Evolutionary conservation across 2,888 invertebrate genomes (phyloP).

Genomic region (Candidula unifasciata): DNA sequence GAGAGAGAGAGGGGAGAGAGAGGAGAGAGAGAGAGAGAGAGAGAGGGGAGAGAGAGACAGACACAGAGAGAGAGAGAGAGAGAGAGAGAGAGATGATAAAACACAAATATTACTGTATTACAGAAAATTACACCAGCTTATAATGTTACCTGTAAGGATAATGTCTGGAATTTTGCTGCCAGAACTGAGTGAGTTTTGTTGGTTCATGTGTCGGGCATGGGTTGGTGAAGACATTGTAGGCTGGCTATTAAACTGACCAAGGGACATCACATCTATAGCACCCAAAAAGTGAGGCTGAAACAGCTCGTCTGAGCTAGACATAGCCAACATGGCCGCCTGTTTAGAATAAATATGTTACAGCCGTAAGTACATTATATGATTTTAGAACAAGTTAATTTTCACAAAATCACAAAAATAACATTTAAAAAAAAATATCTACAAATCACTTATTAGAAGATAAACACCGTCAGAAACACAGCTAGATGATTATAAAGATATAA

Average conservation of each 20-base stretch:
- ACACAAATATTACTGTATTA: too few species aligned
- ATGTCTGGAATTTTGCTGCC: conserved; percentile 73
- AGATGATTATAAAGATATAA: too few species aligned
- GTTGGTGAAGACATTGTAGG: conserved; percentile 40
- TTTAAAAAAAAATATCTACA: too few species aligned
- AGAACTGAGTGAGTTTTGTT: conserved; percentile 49
- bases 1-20: too few species aligned
- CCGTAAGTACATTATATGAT: neutral
- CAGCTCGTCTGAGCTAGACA: conserved; percentile 45
- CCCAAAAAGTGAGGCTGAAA: conserved; percentile 51
- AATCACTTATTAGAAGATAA: too few species aligned
- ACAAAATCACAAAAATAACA: neutral
- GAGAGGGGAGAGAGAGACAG: too few species aligned
- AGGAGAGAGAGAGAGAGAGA: too few species aligned
- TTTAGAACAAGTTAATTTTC: neutral
- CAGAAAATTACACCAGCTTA: neutral
- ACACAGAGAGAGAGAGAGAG: too few species aligned
- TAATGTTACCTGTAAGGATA: conserved; percentile 67
- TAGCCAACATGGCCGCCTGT: conserved; percentile 52
- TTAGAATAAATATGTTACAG: neutral
- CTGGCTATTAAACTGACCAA: conserved; percentile 43
- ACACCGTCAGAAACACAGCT: too few species aligned
- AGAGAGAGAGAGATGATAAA: too few species aligned
- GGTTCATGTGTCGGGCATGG: conserved; percentile 47
- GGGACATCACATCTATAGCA: conserved; percentile 49